These are phyloP conservation scores for Maconellicoccus hirsutus DNA, from an alignment of 1,140 invertebrate genomes.

Conservation along the genomic window DNA sequence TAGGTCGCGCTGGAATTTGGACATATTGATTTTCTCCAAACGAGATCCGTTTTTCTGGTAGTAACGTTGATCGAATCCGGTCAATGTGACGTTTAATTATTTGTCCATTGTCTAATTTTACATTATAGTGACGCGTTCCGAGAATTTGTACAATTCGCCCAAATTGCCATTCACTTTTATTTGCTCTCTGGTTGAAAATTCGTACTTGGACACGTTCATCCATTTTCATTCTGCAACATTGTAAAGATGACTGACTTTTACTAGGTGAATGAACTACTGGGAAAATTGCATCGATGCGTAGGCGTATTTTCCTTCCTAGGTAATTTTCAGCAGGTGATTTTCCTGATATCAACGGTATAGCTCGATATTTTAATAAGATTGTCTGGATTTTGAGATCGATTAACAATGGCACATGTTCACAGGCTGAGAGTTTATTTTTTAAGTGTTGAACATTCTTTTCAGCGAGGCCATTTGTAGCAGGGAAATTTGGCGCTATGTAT, in stretches of 20 bases:
- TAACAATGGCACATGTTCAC: not conserved
- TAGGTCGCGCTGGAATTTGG: no score
- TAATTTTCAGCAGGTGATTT: slow-evolving; percentile 32
- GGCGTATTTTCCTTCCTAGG: slow-evolving; percentile 35
- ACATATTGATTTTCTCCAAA: not conserved
- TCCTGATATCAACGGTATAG: slow-evolving; percentile 19
- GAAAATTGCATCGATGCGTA: slow-evolving; percentile 38
- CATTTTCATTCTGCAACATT: not conserved
- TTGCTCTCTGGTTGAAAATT: not conserved
- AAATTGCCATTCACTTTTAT: slow-evolving; percentile 16
- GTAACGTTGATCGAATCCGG: slow-evolving; percentile 23
- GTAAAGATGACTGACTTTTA: not conserved
- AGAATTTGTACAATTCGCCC: slow-evolving; percentile 27
- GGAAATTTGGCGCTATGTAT: slow-evolving; percentile 30
- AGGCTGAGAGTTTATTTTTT: slow-evolving; percentile 27
- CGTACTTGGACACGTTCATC: not conserved
- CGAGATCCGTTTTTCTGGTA: not conserved
- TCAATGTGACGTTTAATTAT: slow-evolving; percentile 30
- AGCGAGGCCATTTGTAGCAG: slow-evolving; percentile 32
- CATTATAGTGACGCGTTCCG: slow-evolving; percentile 28
- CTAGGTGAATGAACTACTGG: slow-evolving; percentile 28
- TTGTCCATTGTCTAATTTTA: slow-evolving; percentile 28
- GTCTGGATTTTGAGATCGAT: slow-evolving; percentile 15
- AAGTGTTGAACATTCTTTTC: slow-evolving; percentile 34
- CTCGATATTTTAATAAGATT: slow-evolving; percentile 23